Evolutionary conservation across 2,888 invertebrate species (phyloP), one percentile per base, ranked within the genome.

Genomic region (Strigamia crassipes): DNA sequence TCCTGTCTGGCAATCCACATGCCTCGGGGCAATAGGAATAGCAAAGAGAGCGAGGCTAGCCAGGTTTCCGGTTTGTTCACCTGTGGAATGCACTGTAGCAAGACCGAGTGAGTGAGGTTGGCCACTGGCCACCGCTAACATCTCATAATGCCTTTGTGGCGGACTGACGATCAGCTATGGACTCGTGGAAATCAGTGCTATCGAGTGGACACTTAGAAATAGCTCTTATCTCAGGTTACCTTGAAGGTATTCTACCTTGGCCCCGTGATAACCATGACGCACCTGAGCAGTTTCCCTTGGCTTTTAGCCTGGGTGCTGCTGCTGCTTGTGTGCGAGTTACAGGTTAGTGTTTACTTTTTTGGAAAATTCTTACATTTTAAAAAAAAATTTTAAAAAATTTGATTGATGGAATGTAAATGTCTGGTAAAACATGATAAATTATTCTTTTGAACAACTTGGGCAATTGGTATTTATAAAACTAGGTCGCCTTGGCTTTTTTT

Each of bases 81-180:
- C 78, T 78, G 78, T 78, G 78, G 78, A 78, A 78, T 78, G 78
- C 73, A 73, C 73, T 73, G 73, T 73, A 73, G 73, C 73, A 73
- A 73, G 73, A 73, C 73, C 4, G 73, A 73, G 31, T 73, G 73
- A 73, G 73, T 73, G 73, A 27, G 73, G 73, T 73, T 73, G 73
- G 73, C 73, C 73, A 73, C 73, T 73, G 73, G 73, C 31, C 73
- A 31, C 31, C 73, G n/a, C 13, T n/a, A 73, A 31, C 73, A 27
- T 73, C 73, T 12, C 73, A n/a, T 73, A 15, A 31, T 73, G 73
- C n/a, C 73, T 73, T 23, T 61, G 13, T 73, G 73, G 73, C 31
- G 5, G 73, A 27, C 31, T 73, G 31, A 15, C 31, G 27, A 73
- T 15, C 73, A 56, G 56, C n/a, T 56, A 56, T 56, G 73, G 73